phyloP scores from a whole-genome alignment of 2,113 vertebrate genomes.

The Rhineura floridana region DNA sequence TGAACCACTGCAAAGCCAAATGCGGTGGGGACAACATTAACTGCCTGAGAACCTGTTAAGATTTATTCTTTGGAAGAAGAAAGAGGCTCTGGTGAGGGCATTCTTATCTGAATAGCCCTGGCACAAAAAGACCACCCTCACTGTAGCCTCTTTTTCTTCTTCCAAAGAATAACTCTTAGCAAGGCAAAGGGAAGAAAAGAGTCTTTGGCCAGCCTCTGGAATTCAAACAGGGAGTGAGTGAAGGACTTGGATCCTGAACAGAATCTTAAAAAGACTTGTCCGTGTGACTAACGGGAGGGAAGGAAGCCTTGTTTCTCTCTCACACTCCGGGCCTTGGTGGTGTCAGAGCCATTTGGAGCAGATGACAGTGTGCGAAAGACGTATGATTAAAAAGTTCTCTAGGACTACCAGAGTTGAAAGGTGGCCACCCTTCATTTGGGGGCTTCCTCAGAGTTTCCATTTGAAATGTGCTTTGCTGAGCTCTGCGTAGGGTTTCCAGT shows the following conservation, averaged over 20 bases:
- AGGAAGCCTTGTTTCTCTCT: background rate
- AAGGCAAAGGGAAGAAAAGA: constrained; percentile 51
- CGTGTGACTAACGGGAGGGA: background rate
- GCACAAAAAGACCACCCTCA: background rate
- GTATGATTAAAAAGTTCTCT: background rate
- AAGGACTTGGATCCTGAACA: constrained; percentile 48
- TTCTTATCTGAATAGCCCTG: background rate
- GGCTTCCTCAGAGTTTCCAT: background rate
- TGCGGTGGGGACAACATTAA: background rate
- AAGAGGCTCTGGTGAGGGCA: background rate
- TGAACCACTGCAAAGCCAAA: background rate
- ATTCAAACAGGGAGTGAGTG: constrained; percentile 23
- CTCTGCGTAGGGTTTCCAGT: background rate
- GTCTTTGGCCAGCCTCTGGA: background rate
- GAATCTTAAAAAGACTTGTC: constrained; percentile 53
- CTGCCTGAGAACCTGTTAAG: background rate
- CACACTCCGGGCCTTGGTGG: background rate
- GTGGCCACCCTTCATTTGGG: background rate
- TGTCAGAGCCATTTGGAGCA: background rate
- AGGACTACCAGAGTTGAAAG: background rate
- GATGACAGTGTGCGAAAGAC: background rate
- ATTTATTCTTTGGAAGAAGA: background rate
- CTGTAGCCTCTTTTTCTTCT: background rate
- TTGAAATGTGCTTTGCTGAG: background rate
- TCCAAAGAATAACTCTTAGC: constrained; percentile 5